These are phyloP conservation scores for Nannoperca obscura DNA, from an alignment of 2,797 vertebrate genomes.

Conservation along the genomic window DNA sequence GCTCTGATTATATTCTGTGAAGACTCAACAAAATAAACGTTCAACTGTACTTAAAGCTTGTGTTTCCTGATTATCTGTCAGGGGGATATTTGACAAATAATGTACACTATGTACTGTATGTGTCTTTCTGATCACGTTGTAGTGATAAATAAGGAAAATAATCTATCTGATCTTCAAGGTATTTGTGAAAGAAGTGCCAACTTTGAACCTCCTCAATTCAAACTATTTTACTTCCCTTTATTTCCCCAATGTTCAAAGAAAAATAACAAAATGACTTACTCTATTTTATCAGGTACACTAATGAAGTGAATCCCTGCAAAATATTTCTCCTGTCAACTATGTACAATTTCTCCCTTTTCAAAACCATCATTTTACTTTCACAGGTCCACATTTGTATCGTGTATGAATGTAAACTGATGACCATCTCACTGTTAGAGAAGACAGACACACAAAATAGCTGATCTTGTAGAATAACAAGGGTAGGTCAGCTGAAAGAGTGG, in stretches of 20 bases:
- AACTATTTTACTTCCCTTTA: not conserved
- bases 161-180: not conserved
- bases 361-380: conserved; percentile 3
- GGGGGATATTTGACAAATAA: not conserved
- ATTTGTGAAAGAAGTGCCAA: not conserved
- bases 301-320: not conserved
- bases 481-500: conserved; percentile 9
- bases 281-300: not conserved
- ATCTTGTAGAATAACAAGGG: not conserved
- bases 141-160: not conserved
- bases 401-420: not conserved
- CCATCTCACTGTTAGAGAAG: not conserved
- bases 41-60: not conserved
- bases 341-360: not conserved
- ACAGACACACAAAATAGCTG: conserved; percentile 6
- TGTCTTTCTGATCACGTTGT: not conserved
- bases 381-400: not conserved
- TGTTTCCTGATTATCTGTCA: not conserved
- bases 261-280: not conserved
- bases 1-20: conserved; percentile 29
- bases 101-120: not conserved
- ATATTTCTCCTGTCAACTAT: not conserved
- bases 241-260: not conserved
- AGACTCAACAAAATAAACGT: conserved; percentile 4
- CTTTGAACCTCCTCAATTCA: not conserved